Conservation (phyloP, 2,888 invertebrate genomes). For the Cryptocheilus praepositus region DNA sequence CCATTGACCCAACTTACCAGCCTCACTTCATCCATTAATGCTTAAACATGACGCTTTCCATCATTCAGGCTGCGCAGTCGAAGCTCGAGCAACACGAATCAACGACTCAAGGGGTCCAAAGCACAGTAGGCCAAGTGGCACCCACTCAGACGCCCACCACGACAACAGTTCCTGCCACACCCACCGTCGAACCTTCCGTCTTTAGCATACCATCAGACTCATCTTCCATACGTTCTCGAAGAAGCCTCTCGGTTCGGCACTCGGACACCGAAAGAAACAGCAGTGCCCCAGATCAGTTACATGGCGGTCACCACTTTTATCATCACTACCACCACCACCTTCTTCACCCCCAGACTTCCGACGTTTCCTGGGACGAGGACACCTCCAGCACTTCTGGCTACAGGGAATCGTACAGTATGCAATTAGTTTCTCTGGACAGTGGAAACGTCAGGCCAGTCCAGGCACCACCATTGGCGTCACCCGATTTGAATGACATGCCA, state of each 20-base stretch:
- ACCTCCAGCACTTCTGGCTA: constrained; percentile 90
- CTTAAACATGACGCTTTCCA: too few species aligned
- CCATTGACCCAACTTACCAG: too few species aligned
- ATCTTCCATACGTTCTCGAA: constrained; percentile 60
- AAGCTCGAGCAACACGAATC: constrained; percentile 36
- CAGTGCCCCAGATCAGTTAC: constrained; percentile 41
- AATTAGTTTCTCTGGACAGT: constrained; percentile 79
- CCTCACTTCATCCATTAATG: too few species aligned
- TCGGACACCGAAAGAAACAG: constrained; percentile 47
- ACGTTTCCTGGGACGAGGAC: constrained; percentile 89
- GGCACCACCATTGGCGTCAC: constrained; percentile 80
- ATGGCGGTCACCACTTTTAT: constrained; percentile 42
- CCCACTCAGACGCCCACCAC: constrained; percentile 10
- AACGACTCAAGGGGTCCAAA: background rate
- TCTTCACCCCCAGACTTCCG: constrained; percentile 74
- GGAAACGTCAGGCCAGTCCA: constrained; percentile 68
- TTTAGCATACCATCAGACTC: constrained; percentile 64
- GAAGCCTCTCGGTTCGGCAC: constrained; percentile 57
- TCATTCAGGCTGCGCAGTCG: constrained; percentile 26
- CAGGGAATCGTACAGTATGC: constrained; percentile 82
- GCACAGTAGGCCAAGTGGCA: constrained; percentile 44
- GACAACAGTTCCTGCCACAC: constrained; percentile 45
- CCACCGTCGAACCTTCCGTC: constrained; percentile 46
- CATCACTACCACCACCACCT: constrained; percentile 58
- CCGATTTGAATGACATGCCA: constrained; percentile 78